A percentile compares a stretch with the other conserved stretches of the same genome.
These are phyloP conservation scores for Mactra quadrangularis DNA, from an alignment of 1,140 invertebrate species.

Conservation along the genomic window DNA sequence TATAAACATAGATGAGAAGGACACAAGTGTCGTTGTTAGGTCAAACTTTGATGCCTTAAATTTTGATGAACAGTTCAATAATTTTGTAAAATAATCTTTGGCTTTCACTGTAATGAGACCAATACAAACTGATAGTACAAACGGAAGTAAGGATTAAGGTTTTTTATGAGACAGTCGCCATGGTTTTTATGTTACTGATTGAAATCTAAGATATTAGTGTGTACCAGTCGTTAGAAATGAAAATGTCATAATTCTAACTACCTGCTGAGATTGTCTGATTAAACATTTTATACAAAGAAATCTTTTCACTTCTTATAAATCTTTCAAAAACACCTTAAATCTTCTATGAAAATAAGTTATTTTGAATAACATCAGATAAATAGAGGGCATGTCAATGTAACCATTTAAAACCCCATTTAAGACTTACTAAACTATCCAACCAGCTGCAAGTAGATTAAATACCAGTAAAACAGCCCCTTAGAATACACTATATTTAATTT, in stretches of 20 bases:
- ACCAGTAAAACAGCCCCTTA: too few species aligned
- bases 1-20: background rate
- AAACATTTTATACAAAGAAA: background rate
- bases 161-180: too few species aligned
- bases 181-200: constrained; percentile 1
- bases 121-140: constrained; percentile 10
- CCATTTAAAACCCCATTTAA: background rate
- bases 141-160: constrained; percentile 34
- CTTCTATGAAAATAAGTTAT: constrained; percentile 19
- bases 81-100: constrained; percentile 7
- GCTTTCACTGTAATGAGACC: background rate
- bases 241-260: too few species aligned
- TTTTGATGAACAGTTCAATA: constrained; percentile 22
- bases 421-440: too few species aligned
- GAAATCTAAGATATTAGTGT: background rate
- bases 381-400: constrained; percentile 4
- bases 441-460: too few species aligned
- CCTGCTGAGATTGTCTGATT: too few species aligned
- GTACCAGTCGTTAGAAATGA: too few species aligned
- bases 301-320: constrained; percentile 37
- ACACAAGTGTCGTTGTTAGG: constrained; percentile 20
- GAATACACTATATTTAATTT: too few species aligned
- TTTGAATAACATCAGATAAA: constrained; percentile 22
- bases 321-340: constrained; percentile 9
- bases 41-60: constrained; percentile 28